phyloP scores from a whole-genome alignment of 1,140 invertebrate species.

The Paraescarpia echinospica region DNA sequence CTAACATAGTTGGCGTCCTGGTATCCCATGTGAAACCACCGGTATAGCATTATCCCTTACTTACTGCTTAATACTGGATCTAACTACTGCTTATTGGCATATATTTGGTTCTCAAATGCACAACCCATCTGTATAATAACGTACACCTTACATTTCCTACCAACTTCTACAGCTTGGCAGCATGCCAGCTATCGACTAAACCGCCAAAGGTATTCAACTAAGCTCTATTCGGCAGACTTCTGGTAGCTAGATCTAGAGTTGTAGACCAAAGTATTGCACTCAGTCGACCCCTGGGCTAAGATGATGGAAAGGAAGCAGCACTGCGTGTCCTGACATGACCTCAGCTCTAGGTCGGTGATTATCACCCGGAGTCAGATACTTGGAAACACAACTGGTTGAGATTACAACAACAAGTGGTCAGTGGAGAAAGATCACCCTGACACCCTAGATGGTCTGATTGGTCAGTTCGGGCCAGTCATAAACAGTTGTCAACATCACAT shows the following conservation, averaged over 20 bases:
- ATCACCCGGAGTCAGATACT: neutral
- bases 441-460: neutral
- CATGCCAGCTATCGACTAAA: too few species aligned
- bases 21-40: too few species aligned
- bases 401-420: neutral
- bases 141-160: too few species aligned
- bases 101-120: too few species aligned
- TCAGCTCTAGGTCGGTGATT: neutral
- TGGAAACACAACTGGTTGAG: neutral
- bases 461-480: neutral
- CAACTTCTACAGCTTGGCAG: too few species aligned
- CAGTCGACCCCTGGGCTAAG: neutral
- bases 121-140: too few species aligned
- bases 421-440: neutral
- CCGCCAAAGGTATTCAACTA: too few species aligned
- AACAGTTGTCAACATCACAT: neutral
- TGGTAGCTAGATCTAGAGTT: neutral
- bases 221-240: neutral
- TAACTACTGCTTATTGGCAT: too few species aligned
- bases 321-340: neutral
- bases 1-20: too few species aligned
- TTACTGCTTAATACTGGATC: too few species aligned
- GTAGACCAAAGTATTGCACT: neutral
- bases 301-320: neutral
- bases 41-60: too few species aligned